These are phyloP conservation scores for Montipora cactus DNA, from an alignment of 64 coral and sea anemone genomes.

Conservation along the genomic window DNA sequence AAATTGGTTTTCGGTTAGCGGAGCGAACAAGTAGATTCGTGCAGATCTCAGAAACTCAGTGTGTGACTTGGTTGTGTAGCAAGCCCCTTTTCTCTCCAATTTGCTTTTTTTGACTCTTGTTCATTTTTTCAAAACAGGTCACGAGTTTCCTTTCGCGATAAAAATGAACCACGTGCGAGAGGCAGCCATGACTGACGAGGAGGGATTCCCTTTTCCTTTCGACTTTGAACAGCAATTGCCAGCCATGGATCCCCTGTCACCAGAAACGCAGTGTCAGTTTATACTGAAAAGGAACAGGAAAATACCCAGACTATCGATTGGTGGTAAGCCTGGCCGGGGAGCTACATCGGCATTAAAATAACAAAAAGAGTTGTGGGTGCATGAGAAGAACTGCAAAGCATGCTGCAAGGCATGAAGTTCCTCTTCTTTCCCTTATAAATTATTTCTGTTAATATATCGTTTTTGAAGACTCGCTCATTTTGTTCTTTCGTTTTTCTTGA, in stretches of 20 bases:
- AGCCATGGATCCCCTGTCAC: constrained; percentile 75
- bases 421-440: too few relatives aligned
- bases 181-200: constrained; percentile 73
- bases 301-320: constrained; percentile 55
- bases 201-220: constrained; percentile 58
- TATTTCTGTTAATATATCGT: too few relatives aligned
- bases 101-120: neutral
- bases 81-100: neutral
- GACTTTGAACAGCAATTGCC: constrained; percentile 81
- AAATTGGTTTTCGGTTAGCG: too few relatives aligned
- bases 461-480: too few relatives aligned
- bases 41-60: neutral
- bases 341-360: too few relatives aligned
- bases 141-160: constrained; percentile 98
- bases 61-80: neutral
- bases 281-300: constrained; percentile 90
- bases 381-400: neutral
- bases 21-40: too few relatives aligned
- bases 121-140: constrained; percentile 50
- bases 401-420: too few relatives aligned
- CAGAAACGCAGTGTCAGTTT: constrained; percentile 87
- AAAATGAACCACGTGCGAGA: constrained; percentile 98
- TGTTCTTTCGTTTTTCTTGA: too few relatives aligned
- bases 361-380: neutral
- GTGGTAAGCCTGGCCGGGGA: neutral